phyloP scores from a whole-genome alignment of 2,888 invertebrate genomes.

The Cephus rjabovi region DNA sequence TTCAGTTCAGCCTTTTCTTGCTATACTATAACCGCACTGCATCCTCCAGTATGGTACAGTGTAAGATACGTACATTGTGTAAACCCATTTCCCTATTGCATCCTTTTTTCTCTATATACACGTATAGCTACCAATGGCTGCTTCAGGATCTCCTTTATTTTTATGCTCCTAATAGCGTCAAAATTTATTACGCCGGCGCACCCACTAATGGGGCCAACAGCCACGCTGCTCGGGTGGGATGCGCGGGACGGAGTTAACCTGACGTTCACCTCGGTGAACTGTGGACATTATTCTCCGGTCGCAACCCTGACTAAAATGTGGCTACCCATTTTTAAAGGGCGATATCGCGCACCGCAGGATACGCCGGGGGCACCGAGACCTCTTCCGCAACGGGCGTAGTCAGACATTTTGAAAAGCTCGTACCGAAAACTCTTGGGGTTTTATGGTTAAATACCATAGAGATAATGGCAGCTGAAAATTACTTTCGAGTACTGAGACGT shows the following conservation, averaged over 20 bases:
- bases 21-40: background rate
- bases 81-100: background rate
- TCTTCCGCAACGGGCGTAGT: background rate
- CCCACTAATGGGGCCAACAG: background rate
- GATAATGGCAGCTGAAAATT: background rate
- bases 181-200: slow-evolving; percentile 24
- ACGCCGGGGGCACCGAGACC: background rate
- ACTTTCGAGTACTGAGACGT: background rate
- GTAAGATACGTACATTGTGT: background rate
- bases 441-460: background rate
- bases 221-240: too few species aligned
- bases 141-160: slow-evolving; percentile 25
- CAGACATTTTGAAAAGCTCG: background rate
- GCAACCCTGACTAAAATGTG: background rate
- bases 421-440: background rate
- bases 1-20: background rate
- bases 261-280: background rate
- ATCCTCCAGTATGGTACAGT: background rate
- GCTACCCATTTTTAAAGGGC: background rate
- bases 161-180: slow-evolving; percentile 25
- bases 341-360: background rate
- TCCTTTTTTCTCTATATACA: slow-evolving; percentile 6
- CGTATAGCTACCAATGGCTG: background rate
- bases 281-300: background rate
- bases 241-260: background rate